Evolutionary conservation across 2,797 vertebrate species (phyloP).

Genomic region (Chelon labrosus): DNA sequence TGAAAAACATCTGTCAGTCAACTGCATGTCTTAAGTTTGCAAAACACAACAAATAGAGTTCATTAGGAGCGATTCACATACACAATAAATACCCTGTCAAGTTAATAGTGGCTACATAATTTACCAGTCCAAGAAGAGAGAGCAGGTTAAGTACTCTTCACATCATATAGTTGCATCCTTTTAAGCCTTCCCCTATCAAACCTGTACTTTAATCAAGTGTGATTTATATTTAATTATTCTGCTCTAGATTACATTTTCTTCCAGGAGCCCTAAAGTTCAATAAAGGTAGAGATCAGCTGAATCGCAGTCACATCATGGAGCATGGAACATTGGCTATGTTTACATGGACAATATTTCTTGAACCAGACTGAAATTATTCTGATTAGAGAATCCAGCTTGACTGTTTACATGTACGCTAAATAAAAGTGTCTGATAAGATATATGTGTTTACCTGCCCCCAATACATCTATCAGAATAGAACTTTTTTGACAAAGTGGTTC

Average conservation of each 20-base stretch:
- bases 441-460: too few species aligned
- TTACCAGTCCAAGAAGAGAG: too few species aligned
- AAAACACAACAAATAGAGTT: too few species aligned
- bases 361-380: too few species aligned
- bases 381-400: too few species aligned
- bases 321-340: too few species aligned
- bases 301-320: background rate
- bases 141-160: slow-evolving; percentile 16
- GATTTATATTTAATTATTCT: slow-evolving; percentile 24
- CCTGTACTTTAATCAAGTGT: background rate
- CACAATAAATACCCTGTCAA: slow-evolving; percentile 21
- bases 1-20: background rate
- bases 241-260: background rate
- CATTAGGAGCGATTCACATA: too few species aligned
- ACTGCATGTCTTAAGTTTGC: background rate
- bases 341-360: too few species aligned
- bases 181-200: slow-evolving; percentile 9
- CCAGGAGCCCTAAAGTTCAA: background rate
- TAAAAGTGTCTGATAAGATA: too few species aligned
- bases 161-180: background rate
- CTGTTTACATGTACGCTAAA: too few species aligned
- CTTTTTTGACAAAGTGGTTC: too few species aligned
- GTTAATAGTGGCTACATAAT: slow-evolving; percentile 1
- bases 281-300: background rate
- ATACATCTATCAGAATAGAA: too few species aligned